A percentile compares a stretch with the other conserved stretches of the same genome.
Conservation (phyloP, 1,140 invertebrate species). For the Bombus affinis region DNA sequence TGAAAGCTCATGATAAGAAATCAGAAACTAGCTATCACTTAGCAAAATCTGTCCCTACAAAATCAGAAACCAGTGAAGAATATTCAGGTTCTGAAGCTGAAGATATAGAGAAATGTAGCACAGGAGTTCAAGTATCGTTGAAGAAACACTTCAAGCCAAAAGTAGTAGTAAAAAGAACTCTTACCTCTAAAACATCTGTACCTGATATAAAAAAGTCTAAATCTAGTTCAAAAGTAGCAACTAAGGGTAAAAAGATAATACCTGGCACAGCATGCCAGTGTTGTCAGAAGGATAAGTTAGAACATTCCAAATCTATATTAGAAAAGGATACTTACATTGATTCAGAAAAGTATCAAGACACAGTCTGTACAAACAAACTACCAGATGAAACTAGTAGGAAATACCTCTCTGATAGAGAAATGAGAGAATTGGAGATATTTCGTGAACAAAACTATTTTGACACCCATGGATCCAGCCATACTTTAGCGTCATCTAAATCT, state of each 20-base stretch:
- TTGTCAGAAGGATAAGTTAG: slow-evolving; percentile 8
- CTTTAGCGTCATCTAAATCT: slow-evolving; percentile 63
- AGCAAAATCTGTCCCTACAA: not conserved
- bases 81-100: not conserved
- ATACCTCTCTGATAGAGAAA: slow-evolving; percentile 32
- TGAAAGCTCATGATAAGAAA: not conserved
- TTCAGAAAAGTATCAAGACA: slow-evolving; percentile 31
- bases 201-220: slow-evolving; percentile 33
- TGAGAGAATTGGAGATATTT: slow-evolving; percentile 68
- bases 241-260: slow-evolving; percentile 24
- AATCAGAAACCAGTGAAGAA: not conserved
- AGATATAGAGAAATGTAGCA: not conserved
- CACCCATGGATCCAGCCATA: slow-evolving; percentile 73
- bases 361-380: slow-evolving; percentile 9
- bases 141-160: slow-evolving; percentile 35
- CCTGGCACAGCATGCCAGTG: not conserved
- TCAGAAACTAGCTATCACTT: not conserved
- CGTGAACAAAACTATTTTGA: slow-evolving; percentile 78
- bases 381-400: not conserved
- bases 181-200: slow-evolving; percentile 44
- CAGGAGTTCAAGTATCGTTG: slow-evolving; percentile 21
- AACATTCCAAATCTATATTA: not conserved
- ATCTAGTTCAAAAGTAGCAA: slow-evolving; percentile 18
- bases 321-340: not conserved
- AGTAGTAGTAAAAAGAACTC: slow-evolving; percentile 18